These are phyloP conservation scores for Troilus luridus DNA, from an alignment of 2,888 invertebrate species.

Conservation along the genomic window DNA sequence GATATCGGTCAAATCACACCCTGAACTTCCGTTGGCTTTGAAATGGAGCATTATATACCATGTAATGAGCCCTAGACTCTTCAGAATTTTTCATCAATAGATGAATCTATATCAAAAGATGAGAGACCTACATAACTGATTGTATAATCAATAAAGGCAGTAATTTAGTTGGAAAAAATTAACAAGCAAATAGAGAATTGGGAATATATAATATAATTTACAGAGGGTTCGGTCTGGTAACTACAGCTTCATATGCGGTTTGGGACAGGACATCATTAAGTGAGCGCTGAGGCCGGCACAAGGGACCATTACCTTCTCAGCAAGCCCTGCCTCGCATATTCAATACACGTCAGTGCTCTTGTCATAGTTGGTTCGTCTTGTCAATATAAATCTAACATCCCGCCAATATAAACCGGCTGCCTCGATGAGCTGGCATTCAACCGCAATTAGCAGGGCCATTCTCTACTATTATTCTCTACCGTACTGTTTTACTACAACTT, in stretches of 20 bases:
- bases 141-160: no score
- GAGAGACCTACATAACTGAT: no score
- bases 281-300: neutral
- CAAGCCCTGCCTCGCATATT: neutral
- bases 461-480: no score
- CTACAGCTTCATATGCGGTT: neutral
- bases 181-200: no score
- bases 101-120: neutral
- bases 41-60: no score
- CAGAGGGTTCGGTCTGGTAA: neutral
- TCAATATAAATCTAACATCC: neutral
- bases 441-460: neutral
- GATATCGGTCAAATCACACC: no score
- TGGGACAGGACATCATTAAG: neutral
- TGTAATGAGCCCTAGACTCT: no score
- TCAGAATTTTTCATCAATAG: neutral
- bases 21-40: no score
- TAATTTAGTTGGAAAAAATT: no score
- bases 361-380: neutral
- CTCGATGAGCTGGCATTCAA: neutral
- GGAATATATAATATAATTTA: neutral
- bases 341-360: neutral
- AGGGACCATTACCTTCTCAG: neutral
- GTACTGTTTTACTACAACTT: no score
- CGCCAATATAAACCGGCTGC: neutral